Evolutionary conservation across 1,140 invertebrate species (phyloP).

Genomic region (Drosophila simulans): DNA sequence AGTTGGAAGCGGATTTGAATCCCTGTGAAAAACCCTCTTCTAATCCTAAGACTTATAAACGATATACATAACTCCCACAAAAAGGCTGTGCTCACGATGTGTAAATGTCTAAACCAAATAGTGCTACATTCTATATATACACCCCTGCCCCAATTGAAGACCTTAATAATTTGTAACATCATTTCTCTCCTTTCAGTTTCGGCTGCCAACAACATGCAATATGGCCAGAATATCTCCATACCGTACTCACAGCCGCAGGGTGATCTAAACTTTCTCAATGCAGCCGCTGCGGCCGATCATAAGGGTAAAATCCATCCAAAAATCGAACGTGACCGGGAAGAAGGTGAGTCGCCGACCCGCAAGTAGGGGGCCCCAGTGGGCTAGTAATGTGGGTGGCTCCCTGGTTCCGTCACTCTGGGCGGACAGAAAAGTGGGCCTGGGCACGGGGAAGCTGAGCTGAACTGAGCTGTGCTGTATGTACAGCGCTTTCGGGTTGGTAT

Average conservation of each 20-base stretch:
- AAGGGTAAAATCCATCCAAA: constrained; percentile 85
- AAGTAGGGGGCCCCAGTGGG: constrained; percentile 4
- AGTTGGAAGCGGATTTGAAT: constrained; percentile 3
- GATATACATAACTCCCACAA: not conserved
- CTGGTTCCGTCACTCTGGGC: constrained; percentile 3
- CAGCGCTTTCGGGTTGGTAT: constrained; percentile 45
- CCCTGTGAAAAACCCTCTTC: constrained; percentile 16
- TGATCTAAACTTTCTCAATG: constrained; percentile 84
- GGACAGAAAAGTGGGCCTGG: not conserved
- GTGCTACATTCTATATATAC: not conserved
- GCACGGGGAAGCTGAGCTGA: constrained; percentile 22
- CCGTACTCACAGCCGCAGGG: constrained; percentile 84
- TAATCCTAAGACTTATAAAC: constrained; percentile 23
- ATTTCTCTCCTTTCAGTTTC: constrained; percentile 67
- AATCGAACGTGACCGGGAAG: constrained; percentile 84
- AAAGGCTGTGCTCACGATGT: constrained; percentile 42
- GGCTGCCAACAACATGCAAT: constrained; percentile 84
- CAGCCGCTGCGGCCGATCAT: constrained; percentile 79
- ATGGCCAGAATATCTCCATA: constrained; percentile 85
- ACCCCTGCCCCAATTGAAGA: no score
- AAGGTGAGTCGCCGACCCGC: constrained; percentile 76
- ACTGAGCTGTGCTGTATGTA: constrained; percentile 23
- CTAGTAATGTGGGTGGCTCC: constrained; percentile 2
- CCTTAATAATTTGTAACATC: constrained; percentile 6
- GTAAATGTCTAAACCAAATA: constrained; percentile 19